Conservation (phyloP, 1,140 invertebrate species). For the Samia ricini region DNA sequence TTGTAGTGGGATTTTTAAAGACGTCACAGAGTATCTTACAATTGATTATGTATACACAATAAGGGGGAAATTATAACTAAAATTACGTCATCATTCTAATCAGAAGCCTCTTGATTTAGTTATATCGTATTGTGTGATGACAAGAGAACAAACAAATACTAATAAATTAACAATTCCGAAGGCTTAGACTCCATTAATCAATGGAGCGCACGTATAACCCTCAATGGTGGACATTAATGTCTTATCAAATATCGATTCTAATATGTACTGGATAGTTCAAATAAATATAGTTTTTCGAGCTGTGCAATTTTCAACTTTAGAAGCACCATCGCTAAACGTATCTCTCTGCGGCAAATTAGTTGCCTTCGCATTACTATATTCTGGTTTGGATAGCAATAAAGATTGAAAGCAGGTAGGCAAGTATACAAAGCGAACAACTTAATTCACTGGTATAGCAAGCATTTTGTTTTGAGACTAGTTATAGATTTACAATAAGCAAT, state of each 20-base stretch:
- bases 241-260: constrained; percentile 12
- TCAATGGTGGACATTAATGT: constrained; percentile 29
- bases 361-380: too few relatives aligned
- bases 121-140: constrained; percentile 11
- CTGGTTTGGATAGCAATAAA: too few relatives aligned
- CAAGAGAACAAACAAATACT: constrained; percentile 25
- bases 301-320: too few relatives aligned
- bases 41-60: neutral
- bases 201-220: constrained; percentile 27
- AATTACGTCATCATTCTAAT: neutral
- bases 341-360: too few relatives aligned
- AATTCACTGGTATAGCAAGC: too few relatives aligned
- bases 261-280: neutral
- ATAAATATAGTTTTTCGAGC: neutral
- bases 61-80: neutral
- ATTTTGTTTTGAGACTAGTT: too few relatives aligned
- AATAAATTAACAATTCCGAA: constrained; percentile 35
- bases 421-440: too few relatives aligned
- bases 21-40: neutral
- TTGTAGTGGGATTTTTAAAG: too few relatives aligned
- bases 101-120: neutral
- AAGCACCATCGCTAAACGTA: too few relatives aligned
- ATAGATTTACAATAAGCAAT: too few relatives aligned
- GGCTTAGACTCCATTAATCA: constrained; percentile 31
- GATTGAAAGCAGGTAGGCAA: too few relatives aligned